These are phyloP conservation scores for Drosophila bifasciata DNA, from an alignment of 1,140 invertebrate genomes.

Conservation along the genomic window DNA sequence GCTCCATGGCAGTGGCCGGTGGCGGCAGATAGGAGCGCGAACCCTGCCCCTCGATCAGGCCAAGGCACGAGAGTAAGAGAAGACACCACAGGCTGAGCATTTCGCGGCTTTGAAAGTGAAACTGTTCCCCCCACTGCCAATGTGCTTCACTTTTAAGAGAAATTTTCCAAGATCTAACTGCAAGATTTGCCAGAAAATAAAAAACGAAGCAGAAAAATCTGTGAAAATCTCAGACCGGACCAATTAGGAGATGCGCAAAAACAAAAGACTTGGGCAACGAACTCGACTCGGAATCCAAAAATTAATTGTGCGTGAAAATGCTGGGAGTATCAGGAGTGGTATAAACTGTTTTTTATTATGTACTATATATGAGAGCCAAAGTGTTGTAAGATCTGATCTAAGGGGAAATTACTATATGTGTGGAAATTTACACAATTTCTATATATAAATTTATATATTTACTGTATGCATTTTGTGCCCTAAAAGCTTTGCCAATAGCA, in stretches of 20 bases:
- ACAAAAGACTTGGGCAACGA: constrained; percentile 77
- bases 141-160: constrained; percentile 15
- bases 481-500: no score
- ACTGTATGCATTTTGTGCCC: no score
- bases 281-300: constrained; percentile 37
- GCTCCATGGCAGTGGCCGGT: constrained; percentile 18
- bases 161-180: constrained; percentile 1
- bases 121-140: neutral
- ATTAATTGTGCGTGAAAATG: constrained; percentile 62
- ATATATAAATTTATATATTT: no score
- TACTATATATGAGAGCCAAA: constrained; percentile 5
- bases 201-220: neutral
- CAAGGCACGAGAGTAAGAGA: neutral
- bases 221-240: constrained; percentile 24
- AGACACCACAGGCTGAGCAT: constrained; percentile 35
- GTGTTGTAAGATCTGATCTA: neutral
- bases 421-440: no score
- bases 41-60: constrained; percentile 9
- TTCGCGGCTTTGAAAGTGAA: constrained; percentile 19
- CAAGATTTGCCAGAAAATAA: neutral
- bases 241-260: constrained; percentile 40
- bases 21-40: constrained; percentile 65
- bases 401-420: no score
- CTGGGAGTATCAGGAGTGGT: neutral
- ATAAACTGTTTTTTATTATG: no score